phyloP scores from a whole-genome alignment of 92 coral and sea anemone genomes.

The Diadumene lineata region DNA sequence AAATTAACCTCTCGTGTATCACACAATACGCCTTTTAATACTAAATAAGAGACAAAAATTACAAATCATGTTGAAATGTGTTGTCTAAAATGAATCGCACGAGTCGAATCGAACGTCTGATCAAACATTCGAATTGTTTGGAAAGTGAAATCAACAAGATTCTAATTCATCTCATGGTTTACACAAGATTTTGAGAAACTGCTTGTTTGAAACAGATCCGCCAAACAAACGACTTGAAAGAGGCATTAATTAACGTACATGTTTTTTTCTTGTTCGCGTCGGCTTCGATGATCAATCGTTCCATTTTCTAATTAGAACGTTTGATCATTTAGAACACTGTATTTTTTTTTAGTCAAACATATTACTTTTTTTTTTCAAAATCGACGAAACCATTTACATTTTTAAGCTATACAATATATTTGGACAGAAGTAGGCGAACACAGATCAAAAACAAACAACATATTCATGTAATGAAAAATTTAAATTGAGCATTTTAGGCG shows the following conservation, averaged over 20 bases:
- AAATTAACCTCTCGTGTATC: not conserved
- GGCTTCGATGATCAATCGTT: slow-evolving; percentile 16
- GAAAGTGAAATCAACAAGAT: not conserved
- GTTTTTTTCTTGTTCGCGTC: slow-evolving; percentile 5
- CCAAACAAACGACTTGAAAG: slow-evolving; percentile 14
- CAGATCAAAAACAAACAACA: not conserved
- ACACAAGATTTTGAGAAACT: not conserved
- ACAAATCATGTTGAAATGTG: slow-evolving; percentile 21
- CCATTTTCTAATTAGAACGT: not conserved
- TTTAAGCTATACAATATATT: no score
- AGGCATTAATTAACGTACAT: slow-evolving; percentile 1
- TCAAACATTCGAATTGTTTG: not conserved
- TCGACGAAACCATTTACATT: not conserved
- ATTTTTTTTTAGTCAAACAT: no score
- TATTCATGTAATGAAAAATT: not conserved
- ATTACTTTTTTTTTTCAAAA: no score
- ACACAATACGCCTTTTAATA: not conserved
- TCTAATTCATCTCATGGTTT: not conserved
- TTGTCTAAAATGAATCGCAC: not conserved
- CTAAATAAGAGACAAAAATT: slow-evolving; percentile 8
- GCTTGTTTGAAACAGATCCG: slow-evolving; percentile 18
- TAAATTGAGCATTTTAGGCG: not conserved
- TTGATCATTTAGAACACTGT: not conserved
- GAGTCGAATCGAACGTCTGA: not conserved
- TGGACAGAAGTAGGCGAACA: not conserved